These are phyloP conservation scores for Lycaon pictus DNA, from an alignment of 2,113 vertebrate genomes.

Conservation along the genomic window DNA sequence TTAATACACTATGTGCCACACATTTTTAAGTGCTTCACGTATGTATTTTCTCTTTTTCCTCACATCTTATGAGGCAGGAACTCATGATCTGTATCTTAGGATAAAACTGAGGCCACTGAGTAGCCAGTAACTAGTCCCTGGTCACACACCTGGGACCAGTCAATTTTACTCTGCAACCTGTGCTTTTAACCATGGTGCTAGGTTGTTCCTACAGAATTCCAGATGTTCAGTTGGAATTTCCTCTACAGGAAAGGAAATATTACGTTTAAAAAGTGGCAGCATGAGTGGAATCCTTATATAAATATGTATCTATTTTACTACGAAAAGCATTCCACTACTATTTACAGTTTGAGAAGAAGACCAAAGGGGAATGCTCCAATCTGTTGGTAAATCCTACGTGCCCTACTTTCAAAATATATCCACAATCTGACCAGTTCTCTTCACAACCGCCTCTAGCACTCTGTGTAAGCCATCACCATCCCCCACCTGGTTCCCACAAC, in stretches of 20 bases:
- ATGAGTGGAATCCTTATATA: not conserved
- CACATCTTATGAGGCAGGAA: not conserved
- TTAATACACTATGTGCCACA: not conserved
- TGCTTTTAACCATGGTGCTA: not conserved
- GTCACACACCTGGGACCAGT: not conserved
- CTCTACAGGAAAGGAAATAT: not conserved
- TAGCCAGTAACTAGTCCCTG: not conserved
- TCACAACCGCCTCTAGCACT: too few relatives aligned
- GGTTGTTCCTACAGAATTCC: not conserved
- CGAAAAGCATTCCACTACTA: not conserved
- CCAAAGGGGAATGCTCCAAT: not conserved
- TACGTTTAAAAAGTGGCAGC: not conserved
- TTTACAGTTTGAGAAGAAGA: not conserved
- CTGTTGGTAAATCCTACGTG: not conserved
- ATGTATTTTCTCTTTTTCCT: not conserved
- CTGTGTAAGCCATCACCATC: not conserved
- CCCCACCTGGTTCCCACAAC: not conserved
- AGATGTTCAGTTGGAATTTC: not conserved
- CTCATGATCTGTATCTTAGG: not conserved
- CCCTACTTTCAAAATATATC: not conserved
- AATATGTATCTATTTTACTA: not conserved
- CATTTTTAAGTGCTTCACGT: not conserved
- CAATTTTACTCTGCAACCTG: not conserved
- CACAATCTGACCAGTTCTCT: not conserved
- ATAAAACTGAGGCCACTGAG: not conserved